Percentiles rank a stretch among this genome's conserved stretches.
Evolutionary conservation across 2,113 vertebrate species (phyloP).

Genomic region (Pagrus major): DNA sequence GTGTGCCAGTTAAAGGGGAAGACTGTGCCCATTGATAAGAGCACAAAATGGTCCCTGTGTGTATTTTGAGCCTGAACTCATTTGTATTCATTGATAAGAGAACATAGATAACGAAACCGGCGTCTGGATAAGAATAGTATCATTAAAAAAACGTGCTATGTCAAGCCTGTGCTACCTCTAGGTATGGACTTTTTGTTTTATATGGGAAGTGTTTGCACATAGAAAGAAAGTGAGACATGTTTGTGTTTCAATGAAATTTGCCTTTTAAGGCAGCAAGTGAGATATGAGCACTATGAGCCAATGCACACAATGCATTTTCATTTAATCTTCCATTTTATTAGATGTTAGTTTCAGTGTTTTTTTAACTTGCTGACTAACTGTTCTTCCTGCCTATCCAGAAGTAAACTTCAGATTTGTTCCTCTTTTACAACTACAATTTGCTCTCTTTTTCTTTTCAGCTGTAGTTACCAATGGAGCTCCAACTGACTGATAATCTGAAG

Average conservation of each 20-base stretch:
- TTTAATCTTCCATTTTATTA: background rate
- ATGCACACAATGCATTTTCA: background rate
- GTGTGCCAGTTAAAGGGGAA: conserved; percentile 49
- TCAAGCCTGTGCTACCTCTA: conserved; percentile 9
- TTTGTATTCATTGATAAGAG: conserved; percentile 69
- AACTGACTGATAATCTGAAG: conserved; percentile 17
- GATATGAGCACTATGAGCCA: background rate
- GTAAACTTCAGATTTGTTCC: conserved; percentile 1
- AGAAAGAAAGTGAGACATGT: background rate
- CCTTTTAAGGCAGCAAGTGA: too few relatives aligned
- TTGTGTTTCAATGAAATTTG: background rate
- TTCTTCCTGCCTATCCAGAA: background rate
- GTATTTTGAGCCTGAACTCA: conserved; percentile 63
- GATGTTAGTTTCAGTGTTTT: background rate
- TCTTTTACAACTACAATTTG: conserved; percentile 13
- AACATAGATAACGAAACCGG: conserved; percentile 50
- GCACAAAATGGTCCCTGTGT: conserved; percentile 53
- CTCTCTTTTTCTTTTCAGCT: conserved; percentile 6
- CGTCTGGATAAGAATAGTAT: conserved; percentile 43
- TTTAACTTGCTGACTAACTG: background rate
- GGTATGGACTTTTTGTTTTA: conserved; percentile 26
- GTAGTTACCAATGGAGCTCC: conserved; percentile 38
- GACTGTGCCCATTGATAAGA: conserved; percentile 80
- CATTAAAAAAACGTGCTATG: conserved; percentile 38
- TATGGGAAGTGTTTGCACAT: conserved; percentile 9